These are phyloP conservation scores for Acleris literana DNA, from an alignment of 2,888 invertebrate species.

Conservation along the genomic window DNA sequence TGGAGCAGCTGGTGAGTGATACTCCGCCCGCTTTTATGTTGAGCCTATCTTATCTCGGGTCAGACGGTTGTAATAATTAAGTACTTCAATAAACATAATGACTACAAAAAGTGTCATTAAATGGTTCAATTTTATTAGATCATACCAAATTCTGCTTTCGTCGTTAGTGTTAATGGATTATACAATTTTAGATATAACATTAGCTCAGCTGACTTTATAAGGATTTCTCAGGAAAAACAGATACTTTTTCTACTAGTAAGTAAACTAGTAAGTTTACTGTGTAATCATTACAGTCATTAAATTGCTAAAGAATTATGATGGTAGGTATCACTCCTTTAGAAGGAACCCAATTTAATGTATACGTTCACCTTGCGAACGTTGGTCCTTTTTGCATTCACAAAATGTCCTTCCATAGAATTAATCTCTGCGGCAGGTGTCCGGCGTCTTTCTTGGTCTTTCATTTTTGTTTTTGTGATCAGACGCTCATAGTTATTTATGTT, in stretches of 20 bases:
- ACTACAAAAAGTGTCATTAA: constrained; percentile 49
- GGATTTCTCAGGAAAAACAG: no score
- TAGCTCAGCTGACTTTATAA: no score
- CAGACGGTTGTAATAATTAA: constrained; percentile 35
- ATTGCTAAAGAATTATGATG: background rate
- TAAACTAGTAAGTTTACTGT: no score
- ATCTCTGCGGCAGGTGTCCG: constrained; percentile 30
- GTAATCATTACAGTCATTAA: no score
- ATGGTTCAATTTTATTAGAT: constrained; percentile 44
- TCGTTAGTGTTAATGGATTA: no score
- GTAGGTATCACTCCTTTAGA: background rate
- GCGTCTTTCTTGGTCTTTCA: background rate
- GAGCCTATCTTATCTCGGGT: constrained; percentile 40
- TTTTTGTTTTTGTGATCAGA: constrained; percentile 19
- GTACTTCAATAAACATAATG: constrained; percentile 44
- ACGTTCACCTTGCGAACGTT: constrained; percentile 6
- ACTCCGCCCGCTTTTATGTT: constrained; percentile 31
- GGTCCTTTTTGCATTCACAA: constrained; percentile 11
- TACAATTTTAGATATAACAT: no score
- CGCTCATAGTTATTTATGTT: constrained; percentile 8
- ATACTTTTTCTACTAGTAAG: no score
- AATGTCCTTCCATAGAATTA: constrained; percentile 18
- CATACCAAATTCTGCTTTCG: background rate
- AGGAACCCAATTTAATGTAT: constrained; percentile 7
- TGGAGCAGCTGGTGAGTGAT: constrained; percentile 35